These are phyloP conservation scores for Chrysomela aeneicollis DNA, from an alignment of 2,888 invertebrate species.

Conservation along the genomic window DNA sequence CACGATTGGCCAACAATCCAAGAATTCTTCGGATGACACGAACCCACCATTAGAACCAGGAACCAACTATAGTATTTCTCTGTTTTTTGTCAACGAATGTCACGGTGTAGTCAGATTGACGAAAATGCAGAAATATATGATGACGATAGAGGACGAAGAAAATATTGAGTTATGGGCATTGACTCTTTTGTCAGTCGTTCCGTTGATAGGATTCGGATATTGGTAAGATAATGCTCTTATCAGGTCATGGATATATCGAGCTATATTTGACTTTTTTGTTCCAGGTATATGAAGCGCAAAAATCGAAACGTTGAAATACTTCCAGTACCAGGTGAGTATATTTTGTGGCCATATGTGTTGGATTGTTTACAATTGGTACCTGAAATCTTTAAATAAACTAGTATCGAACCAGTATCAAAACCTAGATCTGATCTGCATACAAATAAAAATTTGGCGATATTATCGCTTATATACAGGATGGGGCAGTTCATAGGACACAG, in stretches of 20 bases:
- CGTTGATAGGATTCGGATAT: conserved; percentile 4
- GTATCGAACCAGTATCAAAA: no score
- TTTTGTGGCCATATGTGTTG: no score
- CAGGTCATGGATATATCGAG: background rate
- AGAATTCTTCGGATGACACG: conserved; percentile 1
- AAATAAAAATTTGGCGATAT: no score
- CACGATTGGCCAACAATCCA: conserved; percentile 19
- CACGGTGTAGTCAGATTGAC: conserved; percentile 7
- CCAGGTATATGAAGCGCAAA: conserved; percentile 20
- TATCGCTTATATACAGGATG: no score
- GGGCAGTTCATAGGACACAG: no score
- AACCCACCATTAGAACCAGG: conserved; percentile 35
- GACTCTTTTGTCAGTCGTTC: conserved; percentile 23
- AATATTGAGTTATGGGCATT: conserved; percentile 23
- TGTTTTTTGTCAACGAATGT: conserved; percentile 36
- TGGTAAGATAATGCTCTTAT: conserved; percentile 24
- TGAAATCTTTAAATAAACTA: no score
- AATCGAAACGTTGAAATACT: background rate
- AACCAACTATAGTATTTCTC: conserved; percentile 30
- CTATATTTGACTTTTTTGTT: conserved; percentile 7
- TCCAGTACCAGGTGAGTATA: no score
- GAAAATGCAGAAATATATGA: background rate
- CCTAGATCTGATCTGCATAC: no score
- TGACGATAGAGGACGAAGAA: background rate
- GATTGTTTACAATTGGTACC: no score